phyloP scores from a whole-genome alignment of 1,140 invertebrate genomes.

The Drosophila guanche region DNA sequence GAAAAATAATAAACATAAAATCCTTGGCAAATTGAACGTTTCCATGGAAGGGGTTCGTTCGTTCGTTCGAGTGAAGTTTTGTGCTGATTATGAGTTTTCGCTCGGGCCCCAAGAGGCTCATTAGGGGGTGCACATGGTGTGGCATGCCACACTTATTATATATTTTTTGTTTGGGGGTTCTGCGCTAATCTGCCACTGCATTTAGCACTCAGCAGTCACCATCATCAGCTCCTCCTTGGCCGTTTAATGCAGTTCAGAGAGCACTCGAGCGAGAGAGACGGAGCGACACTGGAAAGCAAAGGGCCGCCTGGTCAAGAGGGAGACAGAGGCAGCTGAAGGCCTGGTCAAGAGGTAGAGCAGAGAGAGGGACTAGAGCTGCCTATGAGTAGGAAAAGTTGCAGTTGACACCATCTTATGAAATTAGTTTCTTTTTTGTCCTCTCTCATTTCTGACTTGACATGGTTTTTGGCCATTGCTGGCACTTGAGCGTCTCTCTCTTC shows the following conservation, averaged over 20 bases:
- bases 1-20: no score
- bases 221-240: slow-evolving; percentile 25
- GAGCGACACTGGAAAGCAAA: slow-evolving; percentile 2
- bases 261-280: slow-evolving; percentile 22
- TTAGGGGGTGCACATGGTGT: slow-evolving; percentile 16
- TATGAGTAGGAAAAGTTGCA: slow-evolving; percentile 50
- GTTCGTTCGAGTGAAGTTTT: slow-evolving; percentile 15
- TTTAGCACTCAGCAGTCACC: slow-evolving; percentile 43
- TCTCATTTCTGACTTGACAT: slow-evolving; percentile 58
- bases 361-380: slow-evolving; percentile 3
- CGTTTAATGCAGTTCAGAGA: slow-evolving; percentile 55
- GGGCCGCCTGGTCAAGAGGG: slow-evolving; percentile 1
- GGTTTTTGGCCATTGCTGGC: slow-evolving; percentile 44
- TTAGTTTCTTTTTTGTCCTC: slow-evolving; percentile 48
- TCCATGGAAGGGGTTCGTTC: no score
- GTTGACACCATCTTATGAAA: slow-evolving; percentile 66
- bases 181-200: slow-evolving; percentile 43
- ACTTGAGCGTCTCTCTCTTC: slow-evolving; percentile 25
- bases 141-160: slow-evolving; percentile 31
- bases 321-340: no score
- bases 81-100: slow-evolving; percentile 45
- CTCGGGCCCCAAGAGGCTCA: slow-evolving; percentile 28
- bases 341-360: not conserved
- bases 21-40: slow-evolving; percentile 1
- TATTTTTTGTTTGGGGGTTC: slow-evolving; percentile 2